Base-by-base conservation (phyloP, 1,140 invertebrate genomes). In the Eubasilissa regina region DNA sequence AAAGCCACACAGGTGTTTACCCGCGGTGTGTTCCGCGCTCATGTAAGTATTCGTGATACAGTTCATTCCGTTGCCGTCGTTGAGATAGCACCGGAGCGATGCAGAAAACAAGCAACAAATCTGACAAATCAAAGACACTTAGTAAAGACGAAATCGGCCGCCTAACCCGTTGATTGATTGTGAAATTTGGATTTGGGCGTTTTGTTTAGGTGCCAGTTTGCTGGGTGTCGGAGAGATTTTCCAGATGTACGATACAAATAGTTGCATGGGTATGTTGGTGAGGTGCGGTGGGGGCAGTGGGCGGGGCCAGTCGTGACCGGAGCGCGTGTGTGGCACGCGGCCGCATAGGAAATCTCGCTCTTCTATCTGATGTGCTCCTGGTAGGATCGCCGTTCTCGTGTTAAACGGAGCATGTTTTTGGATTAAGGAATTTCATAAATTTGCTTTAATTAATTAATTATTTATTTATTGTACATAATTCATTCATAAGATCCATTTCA, bases 261-360 rank as follows among this genome's bases (percentile, higher is more conserved):
- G 25, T 35, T 35, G 25, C 25, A 3, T 6, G 25, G 25, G 25
- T 48, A 56, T 17, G 55, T 43, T 48, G 48, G 70, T 43, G 60
- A 75, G 80, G 58, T 53, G 17, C 17, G 68, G 55, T 48, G 48
- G 73, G 62, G 68, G 19, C 12, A 44, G 19, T 78, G 73, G 80
- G 80, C 76, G 80, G 48, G 56, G 76, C 62, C n/a, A 44, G 21
- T 64, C 70, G 77, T 76, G 80, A 78, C 47, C 72, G 48, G 43
- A 76, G 80, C 80, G 80, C 80, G 80, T 81, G 80, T 77, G 64
- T 55, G 80, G 77, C 80, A 81, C 80, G 80, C 73, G 80, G 77
- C 80, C n/a, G 25, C 25, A 64, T 53, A 48, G 74, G 17, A 76
- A 62, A 62, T 53, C 44, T 77, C 62, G 55, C 60, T 77, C 25